Evolutionary conservation across 2,888 invertebrate species (phyloP), one percentile per base, ranked within the genome.

Genomic region (Heliconius charithonia): DNA sequence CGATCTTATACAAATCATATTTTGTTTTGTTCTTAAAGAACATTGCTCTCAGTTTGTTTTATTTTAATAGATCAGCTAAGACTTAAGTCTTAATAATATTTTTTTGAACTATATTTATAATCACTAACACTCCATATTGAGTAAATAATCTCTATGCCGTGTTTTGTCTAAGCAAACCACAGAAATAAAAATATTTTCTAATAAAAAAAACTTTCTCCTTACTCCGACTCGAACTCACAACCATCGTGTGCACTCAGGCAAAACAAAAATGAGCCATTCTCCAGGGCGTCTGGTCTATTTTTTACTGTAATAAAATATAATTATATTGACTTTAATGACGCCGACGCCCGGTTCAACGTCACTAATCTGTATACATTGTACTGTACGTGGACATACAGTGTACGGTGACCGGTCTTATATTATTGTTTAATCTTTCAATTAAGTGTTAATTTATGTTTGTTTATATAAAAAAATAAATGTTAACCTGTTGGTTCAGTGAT

Each of bases 321-420:
- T 41, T 56, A 71, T 56, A 71, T 56, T 32, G 29, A 71, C 51
- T 56, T 56, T 51, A 71, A 32, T 41, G 70, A 56, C 56, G 71
- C 56, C 56, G 71, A 51, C 25, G 51, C 56, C 9, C 56, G n/a
- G 71, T 71, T 56, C 71, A 56, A 71, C 56, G 71, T 56, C 71
- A 32, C 29, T 71, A 13, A 71, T 71, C 56, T 56, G 32, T 73
- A 51, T 29, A 25, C 73, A 66, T 66, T 41, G 67, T 62, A 32
- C 10, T 59, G 25, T 71, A 29, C 12, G 51, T 22, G 71, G 27
- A 22, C 51, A 51, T 4, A 70, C n/a, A 63, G 7, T 37, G 67
- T 19, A 19, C n/a, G 16, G 41, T 69, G 69, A 69, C 69, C n/a
- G 69, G 41, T 12, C 7, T 3, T n/a, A 16, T 45, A 69, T 69